Evolutionary conservation across 2,888 invertebrate genomes (phyloP), one percentile per base, ranked within the genome.

Genomic region (Synergus japonicus): DNA sequence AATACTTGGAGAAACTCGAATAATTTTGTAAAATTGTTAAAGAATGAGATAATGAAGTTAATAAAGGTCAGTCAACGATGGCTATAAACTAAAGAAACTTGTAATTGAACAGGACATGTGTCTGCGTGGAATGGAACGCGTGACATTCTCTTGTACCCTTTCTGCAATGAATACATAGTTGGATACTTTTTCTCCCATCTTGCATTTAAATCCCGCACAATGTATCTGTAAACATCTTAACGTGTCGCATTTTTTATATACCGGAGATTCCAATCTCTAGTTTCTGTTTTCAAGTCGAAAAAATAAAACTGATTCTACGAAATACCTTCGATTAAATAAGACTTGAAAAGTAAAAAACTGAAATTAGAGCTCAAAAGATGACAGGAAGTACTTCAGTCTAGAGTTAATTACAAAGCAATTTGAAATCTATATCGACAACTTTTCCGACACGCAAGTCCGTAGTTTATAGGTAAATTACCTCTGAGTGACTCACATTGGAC

Each of bases 401-500:
- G 4, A 41, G 37, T 73, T 73, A 73, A 73, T 54, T 41, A 73
- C 37, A 73, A 49, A 73, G 29, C 15, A 8, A 29, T 29, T 69
- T 29, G 49, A 69, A 22, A 69, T 46, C 73, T 46, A 29, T 73
- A 41, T 73, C 37, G 54, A 54, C 73, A 54, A 73, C 49, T 73
- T 73, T 73, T 41, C 37, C n/a, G 54, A 9, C 54, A 49, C 9
- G 12, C 22, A 22, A 49, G 37, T 37, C 73, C 37, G 37, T 54
- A 29, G 37, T 29, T 29, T 29, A 37, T 12, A 73, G 13, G 69
- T 29, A 69, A 69, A 49, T 69, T 46, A 49, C 69, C 69, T 22
- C 15, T 54, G 73, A 73, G 54, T 73, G 73, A 73, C n/a, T 73
- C 37, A 73, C 5, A 54, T 9, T n/a, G 54, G 37, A 37, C 73